Evolutionary conservation across 2,888 invertebrate species (phyloP), one percentile per base, ranked within the genome.

Genomic region (Troglohyphantes excavatus): DNA sequence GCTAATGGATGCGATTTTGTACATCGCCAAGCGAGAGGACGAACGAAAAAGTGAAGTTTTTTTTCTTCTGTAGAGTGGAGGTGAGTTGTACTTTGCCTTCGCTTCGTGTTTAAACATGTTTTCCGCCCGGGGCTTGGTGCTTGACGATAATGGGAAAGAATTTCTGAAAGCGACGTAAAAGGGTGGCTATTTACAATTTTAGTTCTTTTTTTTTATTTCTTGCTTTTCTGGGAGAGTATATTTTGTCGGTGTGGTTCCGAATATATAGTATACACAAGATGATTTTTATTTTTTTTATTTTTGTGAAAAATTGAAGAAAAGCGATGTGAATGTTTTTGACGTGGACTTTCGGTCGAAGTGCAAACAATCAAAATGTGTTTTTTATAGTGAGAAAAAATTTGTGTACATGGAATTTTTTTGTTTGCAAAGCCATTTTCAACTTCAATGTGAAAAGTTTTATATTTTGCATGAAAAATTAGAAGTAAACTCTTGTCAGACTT

Each of bases 1-100:
- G 29, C 68, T 85, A 85, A 85, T 85, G 85, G 85, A 85, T 61
- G 85, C 27, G 85, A 85, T 85, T 85, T 85, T 70, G 46, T 70
- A 63, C 72, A 46, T 70, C 29, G 46, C 46, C 39, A 17, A n/a
- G 46, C 13, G 27, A 29, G 27, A 19, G 59, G 33, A n/a, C n/a
- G 23, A 13, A 29, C n/a, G n/a, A 63, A 19, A 21, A 21, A 39
- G 27, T 43, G 83, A 21, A 26, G 2, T 26, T 72, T 26, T 72
- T 21, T 23, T 27, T 61, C 23, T 29, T 11, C 17, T 29, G 23
- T 39, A 27, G 26, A 59, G 23, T n/a, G 59, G 68, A 19, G 23
- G 13, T 26, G 72, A 73, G 72, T 21, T 33, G 33, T 78, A 33
- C 19, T 19, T 61, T 6, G 17, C 26, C 26, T 23, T 43, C 70